Evolutionary conservation across 2,113 vertebrate species (phyloP).

Genomic region (Mormoops blainvillei): DNA sequence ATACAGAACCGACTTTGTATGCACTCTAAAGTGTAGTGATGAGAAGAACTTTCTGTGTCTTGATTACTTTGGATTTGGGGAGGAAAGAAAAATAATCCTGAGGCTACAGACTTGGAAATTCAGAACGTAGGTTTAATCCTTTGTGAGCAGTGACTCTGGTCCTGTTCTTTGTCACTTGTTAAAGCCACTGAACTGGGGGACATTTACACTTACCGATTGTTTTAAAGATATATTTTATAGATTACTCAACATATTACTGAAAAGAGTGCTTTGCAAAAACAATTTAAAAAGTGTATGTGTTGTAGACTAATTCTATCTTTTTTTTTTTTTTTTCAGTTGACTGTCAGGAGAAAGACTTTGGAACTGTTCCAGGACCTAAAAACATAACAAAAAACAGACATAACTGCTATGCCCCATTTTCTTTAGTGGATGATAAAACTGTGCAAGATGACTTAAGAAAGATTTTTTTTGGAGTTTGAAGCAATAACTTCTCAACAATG

Average conservation of each 20-base stretch:
- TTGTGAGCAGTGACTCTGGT: not conserved
- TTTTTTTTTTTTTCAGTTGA: not conserved
- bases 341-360: not conserved
- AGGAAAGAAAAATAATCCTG: not conserved
- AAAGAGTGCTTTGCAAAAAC: conserved; percentile 5
- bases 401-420: not conserved
- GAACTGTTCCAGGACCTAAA: not conserved
- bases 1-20: not conserved
- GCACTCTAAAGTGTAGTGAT: not conserved
- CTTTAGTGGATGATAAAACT: not conserved
- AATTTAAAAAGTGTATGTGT: not conserved
- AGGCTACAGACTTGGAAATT: not conserved
- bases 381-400: not conserved
- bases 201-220: not conserved
- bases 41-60: not conserved
- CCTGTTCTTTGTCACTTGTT: conserved; percentile 4
- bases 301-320: not conserved
- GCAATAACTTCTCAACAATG: not conserved
- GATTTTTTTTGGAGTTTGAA: not conserved
- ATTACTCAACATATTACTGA: not conserved
- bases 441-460: not conserved
- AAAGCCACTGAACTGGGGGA: not conserved
- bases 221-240: not conserved
- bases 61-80: not conserved
- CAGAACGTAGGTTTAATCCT: not conserved